A percentile compares a stretch with the other conserved stretches of the same genome.
These are phyloP conservation scores for Nymphicus hollandicus DNA, from an alignment of 2,113 vertebrate species.

Conservation along the genomic window DNA sequence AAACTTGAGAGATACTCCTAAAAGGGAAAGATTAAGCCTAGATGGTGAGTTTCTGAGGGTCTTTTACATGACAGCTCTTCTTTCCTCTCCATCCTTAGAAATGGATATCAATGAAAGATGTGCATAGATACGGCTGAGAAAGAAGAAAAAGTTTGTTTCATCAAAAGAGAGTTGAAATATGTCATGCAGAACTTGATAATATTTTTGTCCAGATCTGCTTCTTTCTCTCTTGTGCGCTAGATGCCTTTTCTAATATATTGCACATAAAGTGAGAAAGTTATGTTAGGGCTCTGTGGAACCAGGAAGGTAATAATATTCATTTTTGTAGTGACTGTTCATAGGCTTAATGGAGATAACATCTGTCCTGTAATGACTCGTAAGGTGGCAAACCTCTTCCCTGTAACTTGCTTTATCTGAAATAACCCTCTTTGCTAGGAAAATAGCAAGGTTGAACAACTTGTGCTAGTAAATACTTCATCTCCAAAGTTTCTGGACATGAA, in stretches of 20 bases:
- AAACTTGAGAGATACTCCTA: not conserved
- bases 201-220: not conserved
- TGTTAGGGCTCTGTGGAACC: not conserved
- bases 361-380: not conserved
- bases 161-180: not conserved
- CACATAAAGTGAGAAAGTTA: not conserved
- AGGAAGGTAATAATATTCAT: not conserved
- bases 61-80: not conserved
- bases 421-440: not conserved
- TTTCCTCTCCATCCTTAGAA: not conserved
- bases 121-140: not conserved
- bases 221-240: not conserved
- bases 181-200: not conserved
- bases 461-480: not conserved
- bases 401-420: not conserved
- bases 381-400: not conserved
- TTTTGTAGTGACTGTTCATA: not conserved
- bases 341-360: not conserved
- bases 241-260: not conserved
- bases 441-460: not conserved
- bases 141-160: not conserved
- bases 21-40: not conserved
- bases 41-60: not conserved
- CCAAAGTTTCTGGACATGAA: not conserved
- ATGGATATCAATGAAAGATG: not conserved